A percentile compares a stretch with the other conserved stretches of the same genome.
phyloP scores from a whole-genome alignment of 2,113 vertebrate species.

The Mormyrus lacerda region DNA sequence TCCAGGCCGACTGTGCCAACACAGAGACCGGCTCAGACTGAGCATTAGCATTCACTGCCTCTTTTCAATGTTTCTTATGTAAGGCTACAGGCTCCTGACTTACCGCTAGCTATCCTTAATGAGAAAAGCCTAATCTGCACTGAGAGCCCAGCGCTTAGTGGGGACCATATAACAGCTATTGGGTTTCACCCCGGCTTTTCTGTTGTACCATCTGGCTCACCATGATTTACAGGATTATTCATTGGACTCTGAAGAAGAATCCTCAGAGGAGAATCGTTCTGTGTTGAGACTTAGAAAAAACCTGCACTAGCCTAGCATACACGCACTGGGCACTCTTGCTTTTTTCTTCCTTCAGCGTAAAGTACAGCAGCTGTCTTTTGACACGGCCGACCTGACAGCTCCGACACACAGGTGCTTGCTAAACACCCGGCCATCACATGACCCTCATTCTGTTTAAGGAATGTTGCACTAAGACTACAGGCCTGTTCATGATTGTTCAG shows the following conservation, averaged over 20 bases:
- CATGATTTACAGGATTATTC: neutral
- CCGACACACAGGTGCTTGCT: neutral
- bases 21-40: neutral
- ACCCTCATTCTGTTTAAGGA: neutral
- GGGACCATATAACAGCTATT: neutral
- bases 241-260: neutral
- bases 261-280: neutral
- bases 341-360: neutral
- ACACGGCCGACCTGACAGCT: neutral
- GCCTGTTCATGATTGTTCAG: neutral
- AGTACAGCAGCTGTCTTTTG: neutral
- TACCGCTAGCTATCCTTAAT: neutral
- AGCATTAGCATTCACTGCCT: neutral
- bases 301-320: neutral
- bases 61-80: neutral
- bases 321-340: neutral
- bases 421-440: neutral
- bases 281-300: neutral
- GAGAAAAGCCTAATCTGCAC: neutral
- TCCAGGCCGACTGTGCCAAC: neutral
- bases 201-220: neutral
- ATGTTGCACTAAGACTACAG: neutral
- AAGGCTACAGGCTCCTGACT: neutral
- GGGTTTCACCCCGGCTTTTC: neutral
- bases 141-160: neutral